These are phyloP conservation scores for Antechinus stuartii DNA, from an alignment of 2,113 vertebrate species.

Conservation along the genomic window DNA sequence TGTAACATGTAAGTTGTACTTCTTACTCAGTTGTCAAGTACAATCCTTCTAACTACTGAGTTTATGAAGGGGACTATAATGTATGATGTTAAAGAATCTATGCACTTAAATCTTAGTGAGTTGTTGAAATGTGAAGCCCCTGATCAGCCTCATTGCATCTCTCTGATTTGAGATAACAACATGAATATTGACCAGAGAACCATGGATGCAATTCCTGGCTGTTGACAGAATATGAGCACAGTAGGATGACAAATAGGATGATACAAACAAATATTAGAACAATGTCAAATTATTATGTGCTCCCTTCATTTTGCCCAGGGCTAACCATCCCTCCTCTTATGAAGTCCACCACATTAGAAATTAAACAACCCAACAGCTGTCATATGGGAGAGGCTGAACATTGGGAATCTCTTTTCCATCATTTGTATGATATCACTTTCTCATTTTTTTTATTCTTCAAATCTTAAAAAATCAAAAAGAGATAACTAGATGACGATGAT, in stretches of 20 bases:
- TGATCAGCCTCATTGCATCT: neutral
- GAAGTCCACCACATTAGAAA: constrained; percentile 8
- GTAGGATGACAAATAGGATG: neutral
- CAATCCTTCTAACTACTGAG: neutral
- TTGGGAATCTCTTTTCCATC: constrained; percentile 17
- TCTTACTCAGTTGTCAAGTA: neutral
- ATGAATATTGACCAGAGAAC: neutral
- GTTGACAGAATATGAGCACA: constrained; percentile 2
- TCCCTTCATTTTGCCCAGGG: neutral
- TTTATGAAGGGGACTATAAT: neutral
- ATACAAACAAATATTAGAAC: neutral
- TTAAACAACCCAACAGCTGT: neutral
- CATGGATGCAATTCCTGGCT: neutral
- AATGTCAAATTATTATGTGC: neutral
- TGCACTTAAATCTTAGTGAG: neutral
- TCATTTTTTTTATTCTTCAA: constrained; percentile 77
- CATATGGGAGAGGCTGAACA: neutral
- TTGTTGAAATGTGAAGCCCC: neutral
- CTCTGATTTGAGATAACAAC: neutral
- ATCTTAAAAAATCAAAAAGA: constrained; percentile 69
- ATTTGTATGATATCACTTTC: constrained; percentile 55
- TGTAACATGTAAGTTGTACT: neutral
- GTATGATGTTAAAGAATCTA: neutral
- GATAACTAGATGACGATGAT: constrained; percentile 74
- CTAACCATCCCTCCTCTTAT: neutral